Conservation (phyloP, 1,140 invertebrate genomes). For the Carcinoscorpius rotundicauda region DNA sequence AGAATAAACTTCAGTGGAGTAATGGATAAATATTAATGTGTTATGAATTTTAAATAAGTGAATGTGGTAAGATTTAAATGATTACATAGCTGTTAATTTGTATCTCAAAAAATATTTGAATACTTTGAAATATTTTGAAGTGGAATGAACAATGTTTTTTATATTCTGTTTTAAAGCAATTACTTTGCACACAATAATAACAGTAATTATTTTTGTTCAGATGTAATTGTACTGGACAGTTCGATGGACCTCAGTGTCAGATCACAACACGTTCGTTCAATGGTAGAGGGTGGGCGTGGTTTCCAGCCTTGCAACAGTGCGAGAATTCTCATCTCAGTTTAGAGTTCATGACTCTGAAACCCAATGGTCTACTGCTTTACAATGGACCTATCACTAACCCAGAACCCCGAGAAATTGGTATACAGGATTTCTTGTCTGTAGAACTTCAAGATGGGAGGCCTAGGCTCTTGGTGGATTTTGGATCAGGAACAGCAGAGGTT, state of each 20-base stretch:
- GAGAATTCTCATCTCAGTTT: slow-evolving; percentile 86
- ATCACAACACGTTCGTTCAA: slow-evolving; percentile 85
- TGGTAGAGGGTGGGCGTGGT: slow-evolving; percentile 91
- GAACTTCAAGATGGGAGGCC: slow-evolving; percentile 85
- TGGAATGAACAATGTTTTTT: too few species aligned
- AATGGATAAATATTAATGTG: too few species aligned
- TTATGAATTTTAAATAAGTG: too few species aligned
- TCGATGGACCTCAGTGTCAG: slow-evolving; percentile 89
- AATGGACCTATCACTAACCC: slow-evolving; percentile 92
- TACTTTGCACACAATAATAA: too few species aligned
- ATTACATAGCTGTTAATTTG: too few species aligned
- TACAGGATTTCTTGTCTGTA: slow-evolving; percentile 77
- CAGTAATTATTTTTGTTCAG: too few species aligned
- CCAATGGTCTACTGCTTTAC: slow-evolving; percentile 82
- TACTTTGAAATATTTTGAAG: too few species aligned
- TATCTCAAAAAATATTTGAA: too few species aligned
- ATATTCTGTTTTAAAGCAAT: too few species aligned
- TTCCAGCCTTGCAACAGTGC: slow-evolving; percentile 88
- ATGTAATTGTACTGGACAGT: slow-evolving; percentile 61
- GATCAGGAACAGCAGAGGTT: slow-evolving; percentile 80
- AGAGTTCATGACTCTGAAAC: slow-evolving; percentile 83
- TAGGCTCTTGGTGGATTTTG: slow-evolving; percentile 81
- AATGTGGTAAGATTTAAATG: too few species aligned
- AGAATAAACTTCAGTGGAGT: neutral
- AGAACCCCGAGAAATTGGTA: slow-evolving; percentile 56